phyloP scores from a whole-genome alignment of 92 coral and sea anemone species.

The Virgularia gustaviana region DNA sequence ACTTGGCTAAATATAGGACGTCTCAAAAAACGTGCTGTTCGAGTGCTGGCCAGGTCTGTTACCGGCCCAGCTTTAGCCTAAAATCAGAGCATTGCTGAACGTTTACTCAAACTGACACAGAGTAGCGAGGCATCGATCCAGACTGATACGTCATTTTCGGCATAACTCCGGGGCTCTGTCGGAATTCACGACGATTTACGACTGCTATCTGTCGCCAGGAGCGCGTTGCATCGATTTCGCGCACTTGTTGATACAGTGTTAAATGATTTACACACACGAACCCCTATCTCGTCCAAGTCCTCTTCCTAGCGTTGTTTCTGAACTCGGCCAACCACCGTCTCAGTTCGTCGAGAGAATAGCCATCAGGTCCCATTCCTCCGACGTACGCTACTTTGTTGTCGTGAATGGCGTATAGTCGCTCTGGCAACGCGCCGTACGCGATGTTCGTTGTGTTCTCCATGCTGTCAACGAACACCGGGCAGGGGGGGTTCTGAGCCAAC shows the following conservation, averaged over 20 bases:
- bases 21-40: too few species aligned
- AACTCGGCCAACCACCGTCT: slow-evolving; percentile 63
- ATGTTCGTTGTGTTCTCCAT: slow-evolving; percentile 81
- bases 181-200: background rate
- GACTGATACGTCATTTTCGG: background rate
- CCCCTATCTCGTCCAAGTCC: slow-evolving; percentile 34
- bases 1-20: too few species aligned
- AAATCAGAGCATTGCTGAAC: too few species aligned
- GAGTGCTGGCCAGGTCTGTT: too few species aligned
- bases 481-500: slow-evolving; percentile 56
- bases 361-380: slow-evolving; percentile 91
- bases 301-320: slow-evolving; percentile 24
- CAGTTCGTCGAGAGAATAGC: slow-evolving; percentile 63
- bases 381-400: slow-evolving; percentile 67
- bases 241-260: too few species aligned
- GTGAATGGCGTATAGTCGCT: slow-evolving; percentile 66
- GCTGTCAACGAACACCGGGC: slow-evolving; percentile 81
- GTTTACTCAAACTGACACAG: too few species aligned
- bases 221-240: too few species aligned
- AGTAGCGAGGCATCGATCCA: background rate
- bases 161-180: background rate
- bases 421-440: slow-evolving; percentile 89
- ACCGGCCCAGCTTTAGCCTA: too few species aligned
- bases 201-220: background rate
- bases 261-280: background rate